Evolutionary conservation across 2,797 vertebrate genomes (phyloP).

Genomic region (Astyanax mexicanus): DNA sequence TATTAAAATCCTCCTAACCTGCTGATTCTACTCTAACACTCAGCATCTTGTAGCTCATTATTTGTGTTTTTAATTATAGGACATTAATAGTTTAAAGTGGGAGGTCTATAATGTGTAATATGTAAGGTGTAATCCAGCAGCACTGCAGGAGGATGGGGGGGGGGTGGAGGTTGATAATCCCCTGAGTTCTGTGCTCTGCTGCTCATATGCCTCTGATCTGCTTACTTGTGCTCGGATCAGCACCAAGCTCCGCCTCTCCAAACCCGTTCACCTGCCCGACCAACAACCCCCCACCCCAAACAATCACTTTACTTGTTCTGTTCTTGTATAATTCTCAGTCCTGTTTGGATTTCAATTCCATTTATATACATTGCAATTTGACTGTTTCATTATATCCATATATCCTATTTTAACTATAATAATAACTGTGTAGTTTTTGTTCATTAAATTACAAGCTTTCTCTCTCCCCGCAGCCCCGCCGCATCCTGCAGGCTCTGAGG

Average conservation of each 20-base stretch:
- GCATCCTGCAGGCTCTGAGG: constrained; percentile 92
- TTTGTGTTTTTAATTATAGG: neutral
- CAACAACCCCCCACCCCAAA: too few species aligned
- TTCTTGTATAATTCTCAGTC: too few species aligned
- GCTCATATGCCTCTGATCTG: neutral
- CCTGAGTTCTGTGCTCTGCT: neutral
- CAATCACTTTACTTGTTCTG: neutral
- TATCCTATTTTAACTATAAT: too few species aligned
- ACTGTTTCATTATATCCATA: too few species aligned
- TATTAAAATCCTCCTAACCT: too few species aligned
- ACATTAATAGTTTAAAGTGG: too few species aligned
- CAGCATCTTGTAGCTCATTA: neutral
- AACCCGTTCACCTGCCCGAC: constrained; percentile 5
- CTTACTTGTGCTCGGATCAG: neutral
- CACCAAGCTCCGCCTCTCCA: neutral
- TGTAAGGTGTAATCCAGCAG: neutral
- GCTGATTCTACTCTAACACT: too few species aligned
- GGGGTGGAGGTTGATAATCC: neutral
- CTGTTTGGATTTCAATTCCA: too few species aligned
- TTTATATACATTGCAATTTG: too few species aligned
- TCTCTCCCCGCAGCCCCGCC: constrained; percentile 83
- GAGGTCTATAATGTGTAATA: neutral
- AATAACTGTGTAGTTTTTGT: too few species aligned
- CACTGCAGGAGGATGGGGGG: neutral
- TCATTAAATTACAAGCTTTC: too few species aligned